Conservation (phyloP, 2,113 vertebrate species). For the Menura novaehollandiae region DNA sequence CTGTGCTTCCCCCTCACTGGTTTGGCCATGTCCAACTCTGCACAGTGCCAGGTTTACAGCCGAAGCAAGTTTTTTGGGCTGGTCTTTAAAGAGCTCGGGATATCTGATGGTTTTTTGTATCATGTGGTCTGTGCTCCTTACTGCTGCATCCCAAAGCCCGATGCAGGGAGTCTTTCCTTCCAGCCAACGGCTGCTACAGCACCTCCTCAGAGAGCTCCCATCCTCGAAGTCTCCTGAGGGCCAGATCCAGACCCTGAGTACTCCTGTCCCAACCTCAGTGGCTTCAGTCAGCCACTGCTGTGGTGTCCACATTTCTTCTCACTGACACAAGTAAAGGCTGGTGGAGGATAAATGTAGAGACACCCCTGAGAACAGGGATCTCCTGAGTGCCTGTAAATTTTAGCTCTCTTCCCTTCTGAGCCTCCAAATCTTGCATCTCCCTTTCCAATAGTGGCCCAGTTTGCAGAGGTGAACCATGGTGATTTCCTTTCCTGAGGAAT, state of each 20-base stretch:
- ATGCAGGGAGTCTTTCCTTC: neutral
- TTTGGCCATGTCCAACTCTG: neutral
- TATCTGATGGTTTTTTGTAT: neutral
- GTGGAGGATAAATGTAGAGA: neutral
- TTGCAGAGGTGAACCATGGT: neutral
- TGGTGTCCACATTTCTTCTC: neutral
- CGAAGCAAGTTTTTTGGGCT: neutral
- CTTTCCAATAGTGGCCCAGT: neutral
- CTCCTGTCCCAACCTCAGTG: neutral
- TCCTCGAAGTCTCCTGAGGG: neutral
- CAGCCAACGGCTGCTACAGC: rapidly evolving
- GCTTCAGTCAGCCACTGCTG: neutral
- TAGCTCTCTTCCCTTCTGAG: neutral
- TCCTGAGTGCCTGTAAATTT: neutral
- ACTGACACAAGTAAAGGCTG: neutral
- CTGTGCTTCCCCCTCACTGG: neutral
- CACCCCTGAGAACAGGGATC: neutral
- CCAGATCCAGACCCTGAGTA: neutral
- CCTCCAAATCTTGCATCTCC: neutral
- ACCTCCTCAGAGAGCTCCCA: neutral
- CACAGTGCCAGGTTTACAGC: neutral
- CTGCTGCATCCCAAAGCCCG: rapidly evolving
- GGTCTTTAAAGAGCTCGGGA: neutral
- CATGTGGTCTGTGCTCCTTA: neutral
- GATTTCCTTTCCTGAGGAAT: neutral